A percentile compares a stretch with the other conserved stretches of the same genome.
Conservation (phyloP, 2,888 invertebrate genomes). For the Ellobium chinense region DNA sequence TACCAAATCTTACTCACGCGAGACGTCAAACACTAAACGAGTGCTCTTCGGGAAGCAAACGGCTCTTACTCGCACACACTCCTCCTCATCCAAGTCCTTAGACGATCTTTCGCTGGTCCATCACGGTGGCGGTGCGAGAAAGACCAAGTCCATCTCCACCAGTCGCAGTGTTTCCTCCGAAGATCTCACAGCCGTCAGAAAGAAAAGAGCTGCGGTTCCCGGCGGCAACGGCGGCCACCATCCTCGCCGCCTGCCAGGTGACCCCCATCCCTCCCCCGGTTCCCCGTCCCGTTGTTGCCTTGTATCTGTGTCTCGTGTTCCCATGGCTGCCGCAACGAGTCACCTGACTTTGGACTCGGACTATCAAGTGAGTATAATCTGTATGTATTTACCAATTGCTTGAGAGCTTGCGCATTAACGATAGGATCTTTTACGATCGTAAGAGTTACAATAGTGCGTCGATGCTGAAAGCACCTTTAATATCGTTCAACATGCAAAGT, state of each 20-base stretch:
- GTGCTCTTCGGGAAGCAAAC: constrained; percentile 15
- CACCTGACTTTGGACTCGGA: constrained; percentile 70
- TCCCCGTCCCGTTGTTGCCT: constrained; percentile 45
- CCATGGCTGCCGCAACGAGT: constrained; percentile 58
- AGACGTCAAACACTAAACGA: not conserved
- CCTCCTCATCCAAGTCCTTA: constrained; percentile 24
- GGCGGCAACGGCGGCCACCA: constrained; percentile 2
- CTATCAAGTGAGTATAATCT: constrained; percentile 81
- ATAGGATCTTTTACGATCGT: too few relatives aligned
- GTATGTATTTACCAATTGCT: too few relatives aligned
- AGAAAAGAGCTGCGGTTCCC: not conserved
- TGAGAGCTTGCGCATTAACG: too few relatives aligned
- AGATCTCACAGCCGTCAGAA: constrained; percentile 13
- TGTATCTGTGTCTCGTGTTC: constrained; percentile 41
- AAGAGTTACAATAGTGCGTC: too few relatives aligned
- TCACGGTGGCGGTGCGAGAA: not conserved
- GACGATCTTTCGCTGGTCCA: constrained; percentile 24
- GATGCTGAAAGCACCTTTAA: too few relatives aligned
- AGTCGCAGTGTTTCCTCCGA: constrained; percentile 38
- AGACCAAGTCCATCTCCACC: not conserved
- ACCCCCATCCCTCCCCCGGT: constrained; percentile 18
- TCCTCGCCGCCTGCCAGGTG: not conserved
- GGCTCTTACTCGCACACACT: not conserved
- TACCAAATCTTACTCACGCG: not conserved
- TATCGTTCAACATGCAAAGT: too few relatives aligned